These are phyloP conservation scores for Pterocles gutturalis DNA, from an alignment of 2,113 vertebrate genomes.

Conservation along the genomic window DNA sequence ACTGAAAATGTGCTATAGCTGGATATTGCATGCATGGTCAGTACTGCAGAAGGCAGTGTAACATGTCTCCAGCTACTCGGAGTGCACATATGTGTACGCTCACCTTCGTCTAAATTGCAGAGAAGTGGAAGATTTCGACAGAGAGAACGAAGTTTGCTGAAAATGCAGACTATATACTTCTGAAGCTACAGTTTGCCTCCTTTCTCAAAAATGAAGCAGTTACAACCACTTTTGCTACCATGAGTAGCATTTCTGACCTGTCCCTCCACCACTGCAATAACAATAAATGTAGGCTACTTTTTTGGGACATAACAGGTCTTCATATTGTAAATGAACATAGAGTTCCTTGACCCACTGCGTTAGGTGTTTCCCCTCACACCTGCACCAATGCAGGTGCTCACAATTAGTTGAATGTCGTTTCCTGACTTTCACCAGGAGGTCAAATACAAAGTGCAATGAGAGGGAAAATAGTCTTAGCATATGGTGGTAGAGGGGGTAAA, in stretches of 20 bases:
- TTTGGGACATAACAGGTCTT: neutral
- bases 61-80: neutral
- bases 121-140: neutral
- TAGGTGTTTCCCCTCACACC: neutral
- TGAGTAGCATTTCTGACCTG: neutral
- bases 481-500: slow-evolving; percentile 5
- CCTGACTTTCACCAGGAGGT: slow-evolving; percentile 45
- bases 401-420: slow-evolving; percentile 50
- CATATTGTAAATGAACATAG: neutral
- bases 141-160: neutral
- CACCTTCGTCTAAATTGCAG: neutral
- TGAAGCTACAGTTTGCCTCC: neutral
- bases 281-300: neutral
- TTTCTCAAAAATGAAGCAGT: neutral
- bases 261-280: neutral
- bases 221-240: neutral
- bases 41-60: neutral
- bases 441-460: neutral
- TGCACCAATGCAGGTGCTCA: slow-evolving; percentile 33
- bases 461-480: slow-evolving; percentile 18
- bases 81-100: neutral
- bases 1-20: neutral
- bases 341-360: neutral
- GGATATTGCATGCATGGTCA: neutral
- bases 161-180: neutral